Conservation (phyloP, 2,888 invertebrate species). For the Tetramorium bicarinatum region DNA sequence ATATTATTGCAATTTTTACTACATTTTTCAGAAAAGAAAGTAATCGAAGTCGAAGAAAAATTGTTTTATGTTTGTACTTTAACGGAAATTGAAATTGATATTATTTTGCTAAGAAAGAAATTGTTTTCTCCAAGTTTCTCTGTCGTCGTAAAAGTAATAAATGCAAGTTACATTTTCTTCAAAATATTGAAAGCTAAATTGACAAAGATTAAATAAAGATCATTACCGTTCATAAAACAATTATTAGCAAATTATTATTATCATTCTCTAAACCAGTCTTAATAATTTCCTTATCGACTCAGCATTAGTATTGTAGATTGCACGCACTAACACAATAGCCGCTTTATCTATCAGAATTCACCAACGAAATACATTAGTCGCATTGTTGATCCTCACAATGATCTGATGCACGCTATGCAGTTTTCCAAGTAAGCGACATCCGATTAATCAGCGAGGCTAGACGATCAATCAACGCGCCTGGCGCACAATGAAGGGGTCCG, state of each 20-base stretch:
- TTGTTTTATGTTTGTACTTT: background rate
- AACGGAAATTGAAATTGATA: background rate
- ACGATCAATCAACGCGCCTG: constrained; percentile 42
- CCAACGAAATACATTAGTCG: constrained; percentile 41
- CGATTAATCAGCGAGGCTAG: constrained; percentile 45
- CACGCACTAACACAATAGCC: background rate
- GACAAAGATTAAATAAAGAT: background rate
- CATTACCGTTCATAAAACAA: too few relatives aligned
- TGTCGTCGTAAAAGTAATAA: background rate
- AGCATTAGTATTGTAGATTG: background rate
- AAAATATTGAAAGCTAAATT: background rate
- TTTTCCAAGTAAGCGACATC: constrained; percentile 54
- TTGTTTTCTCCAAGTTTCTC: background rate
- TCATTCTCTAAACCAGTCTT: background rate
- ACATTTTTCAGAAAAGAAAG: constrained; percentile 18
- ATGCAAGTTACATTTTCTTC: background rate
- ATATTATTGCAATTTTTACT: constrained; percentile 41
- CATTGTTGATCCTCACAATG: constrained; percentile 43
- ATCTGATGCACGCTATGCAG: constrained; percentile 36
- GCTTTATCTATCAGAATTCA: constrained; percentile 5
- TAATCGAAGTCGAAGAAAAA: constrained; percentile 17
- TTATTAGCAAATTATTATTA: background rate
- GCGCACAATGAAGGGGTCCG: constrained; percentile 11
- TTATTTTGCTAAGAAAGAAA: background rate
- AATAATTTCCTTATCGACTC: background rate